Evolutionary conservation across 2,888 invertebrate species (phyloP).

Genomic region (Ommatoiulus sabulosus): DNA sequence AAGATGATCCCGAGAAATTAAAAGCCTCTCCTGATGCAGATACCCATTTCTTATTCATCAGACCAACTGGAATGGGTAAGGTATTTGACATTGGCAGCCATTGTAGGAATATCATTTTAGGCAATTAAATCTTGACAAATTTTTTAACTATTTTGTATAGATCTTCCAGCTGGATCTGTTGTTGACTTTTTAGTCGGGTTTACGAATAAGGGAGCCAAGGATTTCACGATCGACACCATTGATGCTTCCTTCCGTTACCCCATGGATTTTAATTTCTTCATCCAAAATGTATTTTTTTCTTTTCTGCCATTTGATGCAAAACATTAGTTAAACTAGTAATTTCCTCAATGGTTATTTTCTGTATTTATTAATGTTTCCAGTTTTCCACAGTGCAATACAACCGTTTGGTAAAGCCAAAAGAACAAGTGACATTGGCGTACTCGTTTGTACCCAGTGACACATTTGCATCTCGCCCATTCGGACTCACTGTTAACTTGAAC

Average conservation of each 20-base stretch:
- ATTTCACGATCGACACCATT: slow-evolving; percentile 90
- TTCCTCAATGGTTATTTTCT: slow-evolving; percentile 5
- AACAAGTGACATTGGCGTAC: slow-evolving; percentile 95
- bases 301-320: not conserved
- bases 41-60: slow-evolving; percentile 85
- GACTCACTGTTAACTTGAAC: slow-evolving; percentile 90
- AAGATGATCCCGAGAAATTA: slow-evolving; percentile 63
- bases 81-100: not conserved
- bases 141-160: slow-evolving; percentile 70
- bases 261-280: slow-evolving; percentile 97
- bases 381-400: slow-evolving; percentile 92
- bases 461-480: slow-evolving; percentile 97
- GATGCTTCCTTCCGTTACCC: slow-evolving; percentile 99
- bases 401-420: slow-evolving; percentile 86
- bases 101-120: not conserved
- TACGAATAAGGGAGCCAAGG: slow-evolving; percentile 90
- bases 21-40: slow-evolving; percentile 90
- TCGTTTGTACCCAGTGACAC: slow-evolving; percentile 95
- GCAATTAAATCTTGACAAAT: not conserved
- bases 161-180: slow-evolving; percentile 89
- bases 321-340: not conserved
- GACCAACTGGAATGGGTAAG: slow-evolving; percentile 65
- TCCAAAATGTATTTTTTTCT: slow-evolving; percentile 80
- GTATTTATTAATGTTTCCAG: slow-evolving; percentile 65
- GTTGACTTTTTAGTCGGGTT: slow-evolving; percentile 98